Base-by-base conservation (phyloP, 2,888 invertebrate genomes). In the Vandiemenella viatica region DNA sequence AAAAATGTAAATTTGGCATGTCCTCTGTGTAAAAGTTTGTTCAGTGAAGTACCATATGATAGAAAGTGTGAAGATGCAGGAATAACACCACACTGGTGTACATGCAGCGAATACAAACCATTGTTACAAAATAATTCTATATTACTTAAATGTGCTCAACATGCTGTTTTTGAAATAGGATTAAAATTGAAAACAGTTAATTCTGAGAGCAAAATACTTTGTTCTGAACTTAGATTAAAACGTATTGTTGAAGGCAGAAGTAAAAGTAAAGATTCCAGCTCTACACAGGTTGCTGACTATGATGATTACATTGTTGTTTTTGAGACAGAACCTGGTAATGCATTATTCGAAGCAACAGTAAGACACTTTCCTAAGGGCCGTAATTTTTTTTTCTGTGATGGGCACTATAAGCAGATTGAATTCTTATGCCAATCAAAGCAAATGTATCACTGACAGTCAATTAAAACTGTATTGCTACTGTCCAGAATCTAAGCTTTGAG, bases 41-140 rank as follows among this genome's bases (percentile, higher is more conserved):
- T 87, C 46, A 62, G 67, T 37, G 67, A 72, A 21, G 70, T 81
- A 2, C 71, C 72, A 13, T 63, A 63, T 26, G 73, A 75, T 52
- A 72, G 87, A 19, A 77, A 79, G 2, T 88, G 87, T 59, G 66
- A 67, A 32, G 79, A 84, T 48, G 79, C 76, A 5, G 74, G 73
- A 1, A 77, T 88, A 46, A 70, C 72, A 7, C 72, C 76, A 38
- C 83, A 84, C 60, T 86, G 85, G 85, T 86, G 86, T 61, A 79
- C 81, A 49, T 87, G 86, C 59, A 73, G 76, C 47, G 74, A 75
- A 19, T 74, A 79, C 57, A 67, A 71, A 54, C 61, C 70, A 15
- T 61, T 70, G 32, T 47, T 51, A 1, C 58, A 59, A 6, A 63
- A 67, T 43, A 72, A 75, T 45, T 59, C 65, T 38, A 67, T 73